Evolutionary conservation across 2,797 vertebrate genomes (phyloP).

Genomic region (Anas acuta): DNA sequence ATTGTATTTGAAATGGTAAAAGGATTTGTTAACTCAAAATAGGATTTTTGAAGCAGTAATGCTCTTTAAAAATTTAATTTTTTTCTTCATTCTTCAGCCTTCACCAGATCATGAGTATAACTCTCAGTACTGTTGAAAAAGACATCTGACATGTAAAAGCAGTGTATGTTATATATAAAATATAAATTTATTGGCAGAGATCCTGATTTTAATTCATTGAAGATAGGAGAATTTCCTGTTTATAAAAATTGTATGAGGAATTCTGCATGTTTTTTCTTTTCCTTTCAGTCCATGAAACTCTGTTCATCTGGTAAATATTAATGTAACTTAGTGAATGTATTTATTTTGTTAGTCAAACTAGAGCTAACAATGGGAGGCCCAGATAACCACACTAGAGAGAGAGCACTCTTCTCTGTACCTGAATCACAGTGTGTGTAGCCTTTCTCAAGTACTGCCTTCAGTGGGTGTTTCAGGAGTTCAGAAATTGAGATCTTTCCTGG

Average conservation of each 20-base stretch:
- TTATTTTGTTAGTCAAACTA: not conserved
- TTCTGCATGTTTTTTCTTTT: not conserved
- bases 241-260: not conserved
- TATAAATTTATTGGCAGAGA: not conserved
- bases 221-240: not conserved
- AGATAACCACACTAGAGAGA: not conserved
- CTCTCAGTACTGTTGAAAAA: not conserved
- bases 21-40: not conserved
- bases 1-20: not conserved
- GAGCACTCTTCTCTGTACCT: not conserved
- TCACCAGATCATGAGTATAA: not conserved
- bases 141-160: not conserved
- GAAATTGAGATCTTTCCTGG: not conserved
- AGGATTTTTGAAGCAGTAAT: constrained; percentile 23
- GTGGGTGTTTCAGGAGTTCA: not conserved
- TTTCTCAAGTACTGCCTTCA: not conserved
- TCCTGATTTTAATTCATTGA: not conserved
- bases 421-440: too few relatives aligned
- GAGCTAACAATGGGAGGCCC: not conserved
- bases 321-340: not conserved
- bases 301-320: not conserved
- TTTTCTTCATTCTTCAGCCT: not conserved
- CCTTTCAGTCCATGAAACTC: not conserved
- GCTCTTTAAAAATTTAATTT: constrained; percentile 16
- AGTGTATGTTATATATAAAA: not conserved